phyloP scores from a whole-genome alignment of 2,113 vertebrate genomes.

The Leptobrachium leishanense region DNA sequence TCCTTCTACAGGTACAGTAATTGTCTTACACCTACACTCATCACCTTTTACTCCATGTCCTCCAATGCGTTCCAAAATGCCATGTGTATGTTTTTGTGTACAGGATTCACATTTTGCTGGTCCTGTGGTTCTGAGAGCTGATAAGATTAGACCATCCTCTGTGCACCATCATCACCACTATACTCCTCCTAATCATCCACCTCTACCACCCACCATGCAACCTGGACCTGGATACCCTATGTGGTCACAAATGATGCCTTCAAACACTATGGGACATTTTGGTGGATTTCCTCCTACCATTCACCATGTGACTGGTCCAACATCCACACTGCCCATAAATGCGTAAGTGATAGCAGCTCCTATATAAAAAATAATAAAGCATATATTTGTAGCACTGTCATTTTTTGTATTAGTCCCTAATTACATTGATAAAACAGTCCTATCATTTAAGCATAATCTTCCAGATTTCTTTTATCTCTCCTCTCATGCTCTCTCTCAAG shows the following conservation, averaged over 20 bases:
- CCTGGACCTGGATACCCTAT: constrained; percentile 56
- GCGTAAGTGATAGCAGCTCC: constrained; percentile 53
- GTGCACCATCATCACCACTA: constrained; percentile 84
- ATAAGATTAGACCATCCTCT: constrained; percentile 57
- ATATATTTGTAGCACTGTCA: neutral
- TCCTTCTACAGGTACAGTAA: too few species aligned
- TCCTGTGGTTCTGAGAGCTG: constrained; percentile 53
- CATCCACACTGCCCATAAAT: constrained; percentile 56
- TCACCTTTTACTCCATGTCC: too few species aligned
- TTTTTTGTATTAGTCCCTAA: neutral
- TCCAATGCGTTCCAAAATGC: too few species aligned
- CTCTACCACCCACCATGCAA: constrained; percentile 38
- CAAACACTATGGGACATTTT: constrained; percentile 48
- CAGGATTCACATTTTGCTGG: constrained; percentile 57
- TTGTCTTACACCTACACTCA: too few species aligned
- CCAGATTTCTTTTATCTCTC: neutral
- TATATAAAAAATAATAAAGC: too few species aligned
- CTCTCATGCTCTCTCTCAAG: constrained; percentile 9
- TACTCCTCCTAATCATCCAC: constrained; percentile 41
- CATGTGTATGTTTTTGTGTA: constrained; percentile 31
- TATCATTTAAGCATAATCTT: neutral
- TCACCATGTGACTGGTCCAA: constrained; percentile 48
- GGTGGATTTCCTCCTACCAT: constrained; percentile 51
- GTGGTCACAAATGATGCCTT: constrained; percentile 57
- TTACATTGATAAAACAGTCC: neutral